Evolutionary conservation across 2,113 vertebrate species (phyloP).

Genomic region (Mus spicilegus): DNA sequence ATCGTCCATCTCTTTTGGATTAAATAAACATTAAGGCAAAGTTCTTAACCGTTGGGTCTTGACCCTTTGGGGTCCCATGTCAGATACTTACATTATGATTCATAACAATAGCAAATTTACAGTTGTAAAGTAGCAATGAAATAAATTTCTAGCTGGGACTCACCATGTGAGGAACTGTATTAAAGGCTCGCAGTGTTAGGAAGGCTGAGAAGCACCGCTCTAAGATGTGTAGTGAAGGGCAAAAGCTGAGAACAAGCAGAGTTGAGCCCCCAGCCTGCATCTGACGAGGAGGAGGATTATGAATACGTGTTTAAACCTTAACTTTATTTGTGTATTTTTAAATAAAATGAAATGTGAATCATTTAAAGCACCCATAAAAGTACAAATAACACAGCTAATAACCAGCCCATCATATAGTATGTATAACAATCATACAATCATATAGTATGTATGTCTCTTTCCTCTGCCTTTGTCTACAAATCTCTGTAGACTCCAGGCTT

Average conservation of each 20-base stretch:
- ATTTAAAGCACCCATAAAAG: neutral
- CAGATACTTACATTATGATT: neutral
- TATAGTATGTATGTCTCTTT: neutral
- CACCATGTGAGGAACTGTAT: neutral
- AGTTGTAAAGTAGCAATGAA: neutral
- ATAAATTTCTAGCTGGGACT: neutral
- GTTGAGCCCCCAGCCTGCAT: neutral
- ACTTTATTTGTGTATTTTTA: neutral
- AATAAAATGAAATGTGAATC: conserved; percentile 21
- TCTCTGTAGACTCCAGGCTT: neutral
- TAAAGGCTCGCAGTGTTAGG: neutral
- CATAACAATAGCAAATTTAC: neutral
- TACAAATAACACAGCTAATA: conserved; percentile 4
- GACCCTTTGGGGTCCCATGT: neutral
- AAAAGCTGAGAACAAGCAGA: neutral
- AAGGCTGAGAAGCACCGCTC: neutral
- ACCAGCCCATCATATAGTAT: neutral
- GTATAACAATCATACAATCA: neutral
- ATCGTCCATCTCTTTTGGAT: neutral
- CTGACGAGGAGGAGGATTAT: neutral
- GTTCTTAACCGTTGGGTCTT: neutral
- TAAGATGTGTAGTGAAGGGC: neutral
- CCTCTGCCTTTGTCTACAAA: neutral
- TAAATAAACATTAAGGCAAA: neutral
- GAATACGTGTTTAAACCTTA: neutral